Evolutionary conservation across 2,888 invertebrate genomes (phyloP).

Genomic region (Sphecodes monilicornis): DNA sequence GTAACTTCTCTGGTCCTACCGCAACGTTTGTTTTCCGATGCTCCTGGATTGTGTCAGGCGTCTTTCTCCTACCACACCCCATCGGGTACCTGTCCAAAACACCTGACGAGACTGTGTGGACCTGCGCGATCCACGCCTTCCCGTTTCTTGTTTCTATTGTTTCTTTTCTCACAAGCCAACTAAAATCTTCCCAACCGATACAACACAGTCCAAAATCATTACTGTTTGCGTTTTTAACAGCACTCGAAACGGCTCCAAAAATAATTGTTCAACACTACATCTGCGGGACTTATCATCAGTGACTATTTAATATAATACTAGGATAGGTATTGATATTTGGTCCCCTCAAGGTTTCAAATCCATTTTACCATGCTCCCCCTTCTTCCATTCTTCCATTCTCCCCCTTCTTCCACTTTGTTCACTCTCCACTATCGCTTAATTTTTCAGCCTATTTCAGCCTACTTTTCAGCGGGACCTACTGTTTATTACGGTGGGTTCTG

Average conservation of each 20-base stretch:
- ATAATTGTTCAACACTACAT: background rate
- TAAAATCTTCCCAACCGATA: background rate
- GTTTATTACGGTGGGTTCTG: too few species aligned
- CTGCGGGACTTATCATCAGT: background rate
- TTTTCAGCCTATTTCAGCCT: too few species aligned
- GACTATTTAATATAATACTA: too few species aligned
- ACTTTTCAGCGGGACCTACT: too few species aligned
- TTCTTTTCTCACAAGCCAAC: background rate
- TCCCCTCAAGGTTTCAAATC: too few species aligned
- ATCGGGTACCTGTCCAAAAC: slow-evolving; percentile 46
- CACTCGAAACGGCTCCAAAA: background rate
- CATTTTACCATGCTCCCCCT: too few species aligned
- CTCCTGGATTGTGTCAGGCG: slow-evolving; percentile 35
- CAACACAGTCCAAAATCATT: background rate
- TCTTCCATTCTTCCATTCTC: too few species aligned
- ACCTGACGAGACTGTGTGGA: slow-evolving; percentile 47
- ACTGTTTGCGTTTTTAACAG: background rate
- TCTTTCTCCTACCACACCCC: slow-evolving; percentile 43
- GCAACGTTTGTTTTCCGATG: slow-evolving; percentile 56
- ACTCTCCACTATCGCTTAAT: too few species aligned
- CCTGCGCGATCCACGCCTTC: background rate
- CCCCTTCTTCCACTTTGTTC: too few species aligned
- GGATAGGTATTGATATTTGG: too few species aligned
- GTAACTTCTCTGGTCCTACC: slow-evolving; percentile 72
- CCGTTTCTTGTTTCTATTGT: too few species aligned